Conservation (phyloP, 1,140 invertebrate species). For the Drosophila rufa region DNA sequence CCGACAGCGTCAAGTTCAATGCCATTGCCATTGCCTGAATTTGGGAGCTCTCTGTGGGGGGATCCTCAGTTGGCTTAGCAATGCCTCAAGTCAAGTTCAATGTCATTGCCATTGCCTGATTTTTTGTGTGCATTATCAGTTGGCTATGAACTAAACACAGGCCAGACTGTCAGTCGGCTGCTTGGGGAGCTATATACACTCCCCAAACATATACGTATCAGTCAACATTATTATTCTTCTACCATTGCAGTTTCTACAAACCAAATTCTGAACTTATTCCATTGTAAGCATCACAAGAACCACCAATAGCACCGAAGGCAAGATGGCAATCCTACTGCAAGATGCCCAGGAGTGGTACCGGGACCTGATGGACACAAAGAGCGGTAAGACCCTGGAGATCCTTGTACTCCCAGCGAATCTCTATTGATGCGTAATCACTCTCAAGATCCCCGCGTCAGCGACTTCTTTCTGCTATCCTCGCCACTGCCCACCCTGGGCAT, state of each 20-base stretch:
- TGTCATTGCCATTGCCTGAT: constrained; percentile 12
- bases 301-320: constrained; percentile 36
- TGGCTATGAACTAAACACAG: constrained; percentile 27
- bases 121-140: not conserved
- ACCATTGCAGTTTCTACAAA: constrained; percentile 14
- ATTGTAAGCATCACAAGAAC: constrained; percentile 10
- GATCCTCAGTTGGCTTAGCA: constrained; percentile 17
- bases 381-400: constrained; percentile 88
- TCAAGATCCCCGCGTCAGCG: constrained; percentile 94
- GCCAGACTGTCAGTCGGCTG: not conserved
- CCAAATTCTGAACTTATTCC: constrained; percentile 12
- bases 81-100: constrained; percentile 11
- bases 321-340: constrained; percentile 86
- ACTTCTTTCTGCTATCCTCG: constrained; percentile 96
- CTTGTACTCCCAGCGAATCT: not conserved
- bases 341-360: constrained; percentile 90
- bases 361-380: constrained; percentile 92
- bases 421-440: too few species aligned
- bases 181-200: constrained; percentile 1
- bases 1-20: constrained; percentile 21
- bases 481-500: constrained; percentile 94
- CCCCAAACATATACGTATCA: not conserved
- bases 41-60: not conserved
- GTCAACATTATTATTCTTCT: not conserved
- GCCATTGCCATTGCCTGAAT: constrained; percentile 5